phyloP scores from a whole-genome alignment of 2,888 invertebrate genomes.

The Strigamia maritima region DNA sequence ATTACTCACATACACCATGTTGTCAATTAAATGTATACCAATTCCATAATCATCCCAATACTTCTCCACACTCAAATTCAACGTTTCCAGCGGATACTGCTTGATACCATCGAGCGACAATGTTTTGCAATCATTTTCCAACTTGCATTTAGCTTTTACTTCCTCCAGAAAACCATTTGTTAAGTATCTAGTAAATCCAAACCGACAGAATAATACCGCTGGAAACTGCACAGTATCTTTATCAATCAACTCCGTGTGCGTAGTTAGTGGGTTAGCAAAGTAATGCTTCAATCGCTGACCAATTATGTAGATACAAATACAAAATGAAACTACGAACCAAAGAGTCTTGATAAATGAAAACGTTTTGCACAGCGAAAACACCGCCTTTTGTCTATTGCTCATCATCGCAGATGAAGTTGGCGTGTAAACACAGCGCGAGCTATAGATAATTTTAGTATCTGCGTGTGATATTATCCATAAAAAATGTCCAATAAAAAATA shows the following conservation, averaged over 20 bases:
- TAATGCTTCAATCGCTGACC: neutral
- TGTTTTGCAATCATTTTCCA: neutral
- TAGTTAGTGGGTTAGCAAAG: neutral
- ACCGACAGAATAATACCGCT: neutral
- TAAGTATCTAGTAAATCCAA: neutral
- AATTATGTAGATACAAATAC: neutral
- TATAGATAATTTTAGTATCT: no score
- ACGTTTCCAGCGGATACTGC: neutral
- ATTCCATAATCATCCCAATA: constrained; percentile 20
- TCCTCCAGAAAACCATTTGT: neutral
- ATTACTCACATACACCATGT: constrained; percentile 8
- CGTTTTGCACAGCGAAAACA: neutral
- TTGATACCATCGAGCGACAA: neutral
- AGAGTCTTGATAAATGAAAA: neutral
- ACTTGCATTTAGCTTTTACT: neutral
- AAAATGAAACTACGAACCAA: neutral
- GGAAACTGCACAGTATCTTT: neutral
- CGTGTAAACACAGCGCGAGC: no score
- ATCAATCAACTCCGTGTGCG: neutral
- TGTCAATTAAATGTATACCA: neutral
- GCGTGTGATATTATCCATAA: no score
- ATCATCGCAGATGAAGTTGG: neutral
- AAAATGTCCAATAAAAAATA: no score
- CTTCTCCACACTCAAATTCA: neutral
- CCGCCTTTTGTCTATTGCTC: neutral